Base-by-base conservation (phyloP, 2,888 invertebrate species). In the Dorcus hopei region DNA sequence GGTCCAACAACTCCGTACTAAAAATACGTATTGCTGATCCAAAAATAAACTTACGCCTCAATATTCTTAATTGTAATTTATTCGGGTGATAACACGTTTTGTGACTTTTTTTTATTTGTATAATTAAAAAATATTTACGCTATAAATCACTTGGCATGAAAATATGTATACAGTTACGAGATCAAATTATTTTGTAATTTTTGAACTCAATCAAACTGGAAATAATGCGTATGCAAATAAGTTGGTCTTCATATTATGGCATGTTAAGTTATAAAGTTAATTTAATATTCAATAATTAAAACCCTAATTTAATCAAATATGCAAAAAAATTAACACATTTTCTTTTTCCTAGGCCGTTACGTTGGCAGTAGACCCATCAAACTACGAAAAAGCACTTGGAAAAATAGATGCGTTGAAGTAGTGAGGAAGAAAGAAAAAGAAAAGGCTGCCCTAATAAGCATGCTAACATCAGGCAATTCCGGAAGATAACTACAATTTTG, bases 321-420 rank as follows among this genome's bases (percentile, higher is more conserved):
- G 14, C 14, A 14, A 14, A 14, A n/a, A 14, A 14, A 14, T 14
- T 14, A 38, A 49, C 2, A 19, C 14, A 41, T 33, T 61, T 63
- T 61, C 58, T 53, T 59, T 66, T 51, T 81, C 83, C 47, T 78
- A 94, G 95, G 98, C 14, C 91, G 97, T 58, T 99, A 99, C 77
- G 99, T 99, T 0, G 99, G 99, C 58, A 98, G 97, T 73, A 85
- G 99, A 41, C 99, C 99, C 0, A 99, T 99, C 63, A 99, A 99
- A 77, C 80, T 99, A 56, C 82, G 98, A 19, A 99, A 99, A 80
- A 97, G 97, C 74, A 89, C 90, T 0, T 99, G 99, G 99, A 91
- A 90, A 71, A 93, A 92, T 67, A 84, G 99, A 61, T 93, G 95
- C 71, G 82, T 97, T 9, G 97, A 98, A 66, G 85, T 93, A 0